Percentiles rank a stretch among this genome's conserved stretches.
These are phyloP conservation scores for Gorsachius magnificus DNA, from an alignment of 2,797 vertebrate species.

Conservation along the genomic window DNA sequence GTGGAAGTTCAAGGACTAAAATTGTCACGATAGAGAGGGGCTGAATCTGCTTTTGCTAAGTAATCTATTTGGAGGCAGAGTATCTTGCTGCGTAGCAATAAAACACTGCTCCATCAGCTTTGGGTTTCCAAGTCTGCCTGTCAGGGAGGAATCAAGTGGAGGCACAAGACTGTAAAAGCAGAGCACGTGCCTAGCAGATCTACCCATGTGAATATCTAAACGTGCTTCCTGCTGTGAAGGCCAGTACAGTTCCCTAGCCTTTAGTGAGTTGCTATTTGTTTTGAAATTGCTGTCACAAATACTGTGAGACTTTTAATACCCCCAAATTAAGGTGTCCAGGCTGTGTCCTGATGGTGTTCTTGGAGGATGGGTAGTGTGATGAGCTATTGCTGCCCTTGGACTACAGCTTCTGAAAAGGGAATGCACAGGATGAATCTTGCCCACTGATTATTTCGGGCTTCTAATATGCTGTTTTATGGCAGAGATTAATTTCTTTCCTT, in stretches of 20 bases:
- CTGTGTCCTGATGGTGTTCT: neutral
- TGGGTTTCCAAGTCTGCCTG: neutral
- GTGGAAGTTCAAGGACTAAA: conserved; percentile 21
- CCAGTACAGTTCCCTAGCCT: neutral
- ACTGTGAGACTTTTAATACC: neutral
- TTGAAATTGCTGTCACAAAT: neutral
- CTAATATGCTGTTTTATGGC: neutral
- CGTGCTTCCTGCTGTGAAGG: neutral
- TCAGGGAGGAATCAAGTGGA: neutral
- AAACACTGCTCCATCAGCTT: neutral
- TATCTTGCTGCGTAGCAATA: neutral
- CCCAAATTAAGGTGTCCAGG: neutral
- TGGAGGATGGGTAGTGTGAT: neutral
- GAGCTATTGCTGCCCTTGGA: neutral
- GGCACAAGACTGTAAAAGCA: neutral
- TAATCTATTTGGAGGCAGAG: neutral
- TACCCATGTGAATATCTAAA: neutral
- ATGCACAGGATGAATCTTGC: neutral
- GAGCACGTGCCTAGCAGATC: neutral
- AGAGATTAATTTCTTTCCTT: neutral
- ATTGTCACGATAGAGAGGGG: conserved; percentile 1
- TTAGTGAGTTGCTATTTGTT: neutral
- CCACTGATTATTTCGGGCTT: neutral
- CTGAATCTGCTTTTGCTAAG: conserved; percentile 17
- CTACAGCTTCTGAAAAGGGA: neutral